Conservation (phyloP, 2,888 invertebrate species). For the Chironomus riparius region DNA sequence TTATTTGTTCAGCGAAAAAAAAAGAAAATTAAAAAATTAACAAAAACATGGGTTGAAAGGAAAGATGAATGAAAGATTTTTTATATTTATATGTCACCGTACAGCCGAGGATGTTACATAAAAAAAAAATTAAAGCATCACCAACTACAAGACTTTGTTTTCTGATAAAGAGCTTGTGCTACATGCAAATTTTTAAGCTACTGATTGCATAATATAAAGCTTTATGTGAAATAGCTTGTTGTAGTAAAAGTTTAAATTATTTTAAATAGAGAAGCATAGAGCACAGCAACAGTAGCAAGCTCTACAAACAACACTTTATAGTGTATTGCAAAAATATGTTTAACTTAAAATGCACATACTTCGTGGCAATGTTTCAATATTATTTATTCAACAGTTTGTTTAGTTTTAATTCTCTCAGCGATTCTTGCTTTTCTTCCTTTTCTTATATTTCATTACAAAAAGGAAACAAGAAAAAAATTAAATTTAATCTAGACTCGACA, state of each 20-base stretch:
- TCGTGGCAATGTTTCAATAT: background rate
- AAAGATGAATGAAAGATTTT: background rate
- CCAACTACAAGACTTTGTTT: background rate
- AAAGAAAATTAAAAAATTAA: slow-evolving; percentile 11
- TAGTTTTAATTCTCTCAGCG: background rate
- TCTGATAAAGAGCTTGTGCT: background rate
- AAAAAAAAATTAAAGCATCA: background rate
- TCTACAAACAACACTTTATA: background rate
- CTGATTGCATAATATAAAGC: too few species aligned
- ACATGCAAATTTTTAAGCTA: background rate
- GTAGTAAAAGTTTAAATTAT: background rate
- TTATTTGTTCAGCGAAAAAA: background rate
- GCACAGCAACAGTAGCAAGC: background rate
- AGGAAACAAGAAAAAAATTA: too few species aligned
- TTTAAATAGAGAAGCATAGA: background rate
- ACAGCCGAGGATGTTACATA: background rate
- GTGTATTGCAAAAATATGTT: background rate
- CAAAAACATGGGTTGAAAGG: background rate
- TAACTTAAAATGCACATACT: background rate
- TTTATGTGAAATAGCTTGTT: background rate
- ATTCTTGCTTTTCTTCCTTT: too few species aligned
- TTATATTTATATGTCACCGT: background rate
- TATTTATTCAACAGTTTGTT: slow-evolving; percentile 10
- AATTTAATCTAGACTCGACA: too few species aligned
- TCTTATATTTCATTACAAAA: too few species aligned